A percentile compares a stretch with the other conserved stretches of the same genome.
Conservation (phyloP, 2,113 vertebrate genomes). For the Sialia sialis region DNA sequence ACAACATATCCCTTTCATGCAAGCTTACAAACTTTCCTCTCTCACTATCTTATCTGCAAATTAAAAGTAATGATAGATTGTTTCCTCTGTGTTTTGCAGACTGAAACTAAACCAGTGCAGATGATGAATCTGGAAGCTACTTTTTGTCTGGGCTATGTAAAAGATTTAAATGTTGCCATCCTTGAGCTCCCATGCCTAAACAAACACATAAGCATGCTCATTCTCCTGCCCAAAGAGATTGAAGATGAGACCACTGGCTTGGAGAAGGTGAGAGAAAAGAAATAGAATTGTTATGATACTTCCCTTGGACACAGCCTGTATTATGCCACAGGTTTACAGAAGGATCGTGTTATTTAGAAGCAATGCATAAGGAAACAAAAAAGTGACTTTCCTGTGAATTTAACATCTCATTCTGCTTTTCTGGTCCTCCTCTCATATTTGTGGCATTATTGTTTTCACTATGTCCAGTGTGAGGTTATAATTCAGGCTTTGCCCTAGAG, state of each 20-base stretch:
- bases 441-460: neutral
- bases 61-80: neutral
- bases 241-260: conserved; percentile 83
- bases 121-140: conserved; percentile 84
- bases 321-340: neutral
- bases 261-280: conserved; percentile 78
- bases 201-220: conserved; percentile 91
- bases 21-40: neutral
- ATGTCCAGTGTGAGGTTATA: neutral
- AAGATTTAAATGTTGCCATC: conserved; percentile 75
- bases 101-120: conserved; percentile 80
- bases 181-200: conserved; percentile 90
- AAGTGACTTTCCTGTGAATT: neutral
- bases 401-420: neutral
- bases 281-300: neutral
- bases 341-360: neutral
- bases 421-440: neutral
- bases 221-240: conserved; percentile 83
- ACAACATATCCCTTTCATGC: neutral
- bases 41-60: neutral
- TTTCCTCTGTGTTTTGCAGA: conserved; percentile 65
- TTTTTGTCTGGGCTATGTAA: conserved; percentile 75
- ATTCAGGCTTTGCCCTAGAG: neutral
- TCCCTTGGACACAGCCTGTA: neutral
- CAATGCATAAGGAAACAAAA: neutral